phyloP scores from a whole-genome alignment of 1,140 invertebrate species.

The Pseudomyrmex flavicornis region DNA sequence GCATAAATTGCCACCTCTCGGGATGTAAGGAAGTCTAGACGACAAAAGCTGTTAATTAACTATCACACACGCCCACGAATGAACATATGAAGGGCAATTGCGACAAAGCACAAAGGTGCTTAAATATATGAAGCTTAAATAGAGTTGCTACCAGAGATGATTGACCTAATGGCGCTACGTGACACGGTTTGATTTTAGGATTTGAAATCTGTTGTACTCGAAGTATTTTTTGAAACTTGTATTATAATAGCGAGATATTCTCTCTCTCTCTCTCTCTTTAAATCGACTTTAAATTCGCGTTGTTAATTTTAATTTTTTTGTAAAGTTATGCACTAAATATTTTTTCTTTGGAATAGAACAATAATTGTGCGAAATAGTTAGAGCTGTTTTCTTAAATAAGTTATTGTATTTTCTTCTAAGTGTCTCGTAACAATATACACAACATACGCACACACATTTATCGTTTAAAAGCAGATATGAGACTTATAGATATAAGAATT shows the following conservation, averaged over 20 bases:
- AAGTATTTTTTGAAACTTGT: not conserved
- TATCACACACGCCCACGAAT: not conserved
- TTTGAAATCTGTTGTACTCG: not conserved
- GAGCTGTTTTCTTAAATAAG: not conserved
- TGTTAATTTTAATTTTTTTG: not conserved
- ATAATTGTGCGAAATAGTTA: not conserved
- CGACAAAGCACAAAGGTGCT: constrained; percentile 3
- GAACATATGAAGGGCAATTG: constrained; percentile 3
- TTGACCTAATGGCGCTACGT: constrained; percentile 17
- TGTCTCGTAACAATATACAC: not conserved
- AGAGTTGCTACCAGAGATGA: constrained; percentile 38
- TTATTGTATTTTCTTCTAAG: not conserved
- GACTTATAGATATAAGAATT: not conserved
- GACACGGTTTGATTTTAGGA: constrained; percentile 17
- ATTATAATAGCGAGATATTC: not conserved
- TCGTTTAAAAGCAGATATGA: not conserved
- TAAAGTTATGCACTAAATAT: not conserved
- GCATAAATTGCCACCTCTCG: constrained; percentile 15
- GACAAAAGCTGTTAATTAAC: constrained; percentile 39
- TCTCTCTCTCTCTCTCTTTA: not conserved
- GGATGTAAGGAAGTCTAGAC: not conserved
- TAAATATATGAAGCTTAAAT: constrained; percentile 50
- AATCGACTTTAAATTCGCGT: not conserved
- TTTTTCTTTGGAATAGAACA: not conserved
- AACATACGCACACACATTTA: too few species aligned